Evolutionary conservation across 2,797 vertebrate species (phyloP).

Genomic region (Myoxocephalus aenaeus): DNA sequence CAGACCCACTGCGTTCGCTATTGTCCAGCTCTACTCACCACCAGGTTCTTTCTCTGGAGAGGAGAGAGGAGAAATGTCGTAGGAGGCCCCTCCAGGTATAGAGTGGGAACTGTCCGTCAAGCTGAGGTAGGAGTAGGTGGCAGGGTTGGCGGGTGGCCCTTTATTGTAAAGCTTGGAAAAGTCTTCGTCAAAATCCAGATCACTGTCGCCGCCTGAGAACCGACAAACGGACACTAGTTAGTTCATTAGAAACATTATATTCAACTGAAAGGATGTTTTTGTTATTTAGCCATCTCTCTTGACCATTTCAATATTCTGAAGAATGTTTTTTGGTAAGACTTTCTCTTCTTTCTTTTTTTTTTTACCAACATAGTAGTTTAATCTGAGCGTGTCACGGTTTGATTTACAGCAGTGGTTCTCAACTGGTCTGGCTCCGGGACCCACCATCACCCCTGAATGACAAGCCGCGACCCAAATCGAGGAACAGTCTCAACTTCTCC

Average conservation of each 20-base stretch:
- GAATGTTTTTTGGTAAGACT: neutral
- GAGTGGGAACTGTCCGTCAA: constrained; percentile 44
- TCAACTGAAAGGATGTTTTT: neutral
- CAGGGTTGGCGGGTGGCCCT: accelerated
- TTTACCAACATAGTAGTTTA: neutral
- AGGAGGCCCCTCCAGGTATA: constrained; percentile 37
- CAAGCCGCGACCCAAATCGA: too few species aligned
- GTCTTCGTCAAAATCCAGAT: constrained; percentile 52
- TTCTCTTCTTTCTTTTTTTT: neutral
- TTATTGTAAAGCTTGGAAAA: constrained; percentile 24
- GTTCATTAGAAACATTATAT: too few species aligned
- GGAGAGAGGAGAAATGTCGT: constrained; percentile 68
- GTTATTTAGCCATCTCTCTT: neutral
- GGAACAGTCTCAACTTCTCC: too few species aligned
- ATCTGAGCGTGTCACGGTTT: neutral
- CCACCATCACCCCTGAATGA: too few species aligned
- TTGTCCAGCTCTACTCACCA: constrained; percentile 36
- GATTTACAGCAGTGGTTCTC: neutral
- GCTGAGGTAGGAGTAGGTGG: constrained; percentile 66
- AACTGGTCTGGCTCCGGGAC: too few species aligned
- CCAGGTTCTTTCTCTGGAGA: constrained; percentile 70
- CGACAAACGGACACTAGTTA: neutral
- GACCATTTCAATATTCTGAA: neutral
- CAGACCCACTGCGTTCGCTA: neutral
- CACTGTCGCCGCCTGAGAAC: constrained; percentile 63